These are phyloP conservation scores for Aphrocallistes beatrix DNA, from an alignment of 37 sponge, comb jelly and placozoan genomes.

Conservation along the genomic window DNA sequence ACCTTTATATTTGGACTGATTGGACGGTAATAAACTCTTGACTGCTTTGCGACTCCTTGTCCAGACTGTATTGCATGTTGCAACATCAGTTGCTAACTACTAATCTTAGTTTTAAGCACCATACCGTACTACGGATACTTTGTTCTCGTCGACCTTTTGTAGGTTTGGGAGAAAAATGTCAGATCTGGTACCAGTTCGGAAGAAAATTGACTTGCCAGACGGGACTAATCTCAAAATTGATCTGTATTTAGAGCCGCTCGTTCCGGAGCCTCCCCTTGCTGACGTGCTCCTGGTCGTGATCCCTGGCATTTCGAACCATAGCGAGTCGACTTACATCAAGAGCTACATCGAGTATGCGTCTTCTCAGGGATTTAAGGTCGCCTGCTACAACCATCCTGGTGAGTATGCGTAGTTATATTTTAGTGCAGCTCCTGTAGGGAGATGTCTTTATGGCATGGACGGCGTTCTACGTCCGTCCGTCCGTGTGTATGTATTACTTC, in stretches of 20 bases:
- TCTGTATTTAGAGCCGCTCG: constrained; percentile 28
- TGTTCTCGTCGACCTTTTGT: too few relatives aligned
- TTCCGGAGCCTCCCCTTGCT: neutral
- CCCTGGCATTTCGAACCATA: constrained; percentile 64
- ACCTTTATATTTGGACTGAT: neutral
- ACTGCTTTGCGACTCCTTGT: too few relatives aligned
- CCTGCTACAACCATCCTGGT: constrained; percentile 75
- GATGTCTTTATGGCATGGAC: too few relatives aligned
- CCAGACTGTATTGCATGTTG: too few relatives aligned
- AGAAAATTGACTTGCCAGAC: constrained; percentile 31
- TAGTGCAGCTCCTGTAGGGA: too few relatives aligned
- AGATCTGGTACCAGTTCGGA: constrained; percentile 18
- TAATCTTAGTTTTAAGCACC: too few relatives aligned
- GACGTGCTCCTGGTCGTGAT: constrained; percentile 27
- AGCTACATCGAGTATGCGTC: constrained; percentile 20
- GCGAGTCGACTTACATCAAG: constrained; percentile 47
- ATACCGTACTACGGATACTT: too few relatives aligned
- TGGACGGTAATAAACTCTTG: neutral
- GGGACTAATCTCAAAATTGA: constrained; percentile 65
- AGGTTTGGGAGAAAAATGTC: neutral
- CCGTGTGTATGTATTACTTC: too few relatives aligned
- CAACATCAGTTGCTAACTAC: too few relatives aligned
- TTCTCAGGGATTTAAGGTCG: constrained; percentile 42
- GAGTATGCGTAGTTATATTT: too few relatives aligned
- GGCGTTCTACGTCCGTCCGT: too few relatives aligned